Evolutionary conservation across 2,888 invertebrate genomes (phyloP).

Genomic region (Drosophila pegasa): DNA sequence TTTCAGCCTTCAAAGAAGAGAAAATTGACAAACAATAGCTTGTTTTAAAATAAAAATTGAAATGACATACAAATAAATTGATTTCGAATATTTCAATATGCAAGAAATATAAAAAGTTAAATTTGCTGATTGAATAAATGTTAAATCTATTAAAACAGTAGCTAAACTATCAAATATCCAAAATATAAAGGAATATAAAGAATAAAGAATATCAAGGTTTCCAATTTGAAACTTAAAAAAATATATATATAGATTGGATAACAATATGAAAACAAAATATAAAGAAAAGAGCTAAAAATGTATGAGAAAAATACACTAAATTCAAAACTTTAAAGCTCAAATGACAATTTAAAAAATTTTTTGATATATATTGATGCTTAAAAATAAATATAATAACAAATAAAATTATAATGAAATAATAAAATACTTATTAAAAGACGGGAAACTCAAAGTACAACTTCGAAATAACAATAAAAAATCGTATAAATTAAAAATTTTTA

Average conservation of each 20-base stretch:
- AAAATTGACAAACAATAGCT: neutral
- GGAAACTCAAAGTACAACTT: no score
- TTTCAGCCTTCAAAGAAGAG: neutral
- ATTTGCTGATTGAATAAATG: neutral
- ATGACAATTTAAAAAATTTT: no score
- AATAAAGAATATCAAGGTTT: neutral
- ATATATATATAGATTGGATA: no score
- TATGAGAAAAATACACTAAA: no score
- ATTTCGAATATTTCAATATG: neutral
- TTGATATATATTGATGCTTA: no score
- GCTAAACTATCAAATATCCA: neutral
- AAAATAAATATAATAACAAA: no score
- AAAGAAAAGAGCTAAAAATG: no score
- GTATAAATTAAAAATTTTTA: neutral
- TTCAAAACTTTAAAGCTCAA: no score
- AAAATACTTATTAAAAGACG: no score
- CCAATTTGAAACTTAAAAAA: neutral
- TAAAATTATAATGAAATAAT: no score
- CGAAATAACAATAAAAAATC: neutral
- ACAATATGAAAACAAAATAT: no score
- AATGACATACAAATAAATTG: neutral
- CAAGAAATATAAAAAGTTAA: neutral
- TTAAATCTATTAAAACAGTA: neutral
- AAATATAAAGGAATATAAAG: neutral
- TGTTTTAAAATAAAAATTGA: neutral